Percentiles rank a stretch among this genome's conserved stretches.
Conservation (phyloP, 2,888 invertebrate genomes). For the Rhamphomyia laevipes region DNA sequence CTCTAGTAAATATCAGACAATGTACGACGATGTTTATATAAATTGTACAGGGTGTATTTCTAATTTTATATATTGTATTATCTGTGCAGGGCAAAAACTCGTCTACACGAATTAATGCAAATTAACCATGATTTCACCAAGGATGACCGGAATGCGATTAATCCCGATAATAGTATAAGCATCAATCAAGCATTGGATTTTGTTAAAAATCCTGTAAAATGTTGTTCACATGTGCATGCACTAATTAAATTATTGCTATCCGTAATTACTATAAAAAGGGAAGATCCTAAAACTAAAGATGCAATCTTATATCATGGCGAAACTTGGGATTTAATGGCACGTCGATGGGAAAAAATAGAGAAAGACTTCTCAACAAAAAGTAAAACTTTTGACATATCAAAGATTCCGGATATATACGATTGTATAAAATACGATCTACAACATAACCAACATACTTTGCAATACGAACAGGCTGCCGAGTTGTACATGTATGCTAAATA, state of each 20-base stretch:
- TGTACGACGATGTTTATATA: constrained; percentile 48
- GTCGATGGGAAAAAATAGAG: constrained; percentile 95
- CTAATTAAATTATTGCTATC: constrained; percentile 78
- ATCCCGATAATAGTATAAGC: constrained; percentile 86
- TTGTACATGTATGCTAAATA: constrained; percentile 92
- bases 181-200: constrained; percentile 85
- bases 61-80: background rate
- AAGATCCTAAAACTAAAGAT: constrained; percentile 85
- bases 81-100: constrained; percentile 76
- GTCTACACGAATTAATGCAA: constrained; percentile 85
- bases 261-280: constrained; percentile 73
- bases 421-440: constrained; percentile 98
- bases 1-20: constrained; percentile 87
- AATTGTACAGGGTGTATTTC: background rate
- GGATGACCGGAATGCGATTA: constrained; percentile 76
- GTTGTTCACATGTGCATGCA: constrained; percentile 81
- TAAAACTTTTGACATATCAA: constrained; percentile 91
- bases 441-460: constrained; percentile 91
- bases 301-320: constrained; percentile 94
- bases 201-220: constrained; percentile 89
- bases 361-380: constrained; percentile 95
- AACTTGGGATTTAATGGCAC: constrained; percentile 96
- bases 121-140: constrained; percentile 74
- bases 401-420: constrained; percentile 98
- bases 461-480: constrained; percentile 77